Conservation (phyloP, 2,888 invertebrate species). For the Matsumyia berberina region DNA sequence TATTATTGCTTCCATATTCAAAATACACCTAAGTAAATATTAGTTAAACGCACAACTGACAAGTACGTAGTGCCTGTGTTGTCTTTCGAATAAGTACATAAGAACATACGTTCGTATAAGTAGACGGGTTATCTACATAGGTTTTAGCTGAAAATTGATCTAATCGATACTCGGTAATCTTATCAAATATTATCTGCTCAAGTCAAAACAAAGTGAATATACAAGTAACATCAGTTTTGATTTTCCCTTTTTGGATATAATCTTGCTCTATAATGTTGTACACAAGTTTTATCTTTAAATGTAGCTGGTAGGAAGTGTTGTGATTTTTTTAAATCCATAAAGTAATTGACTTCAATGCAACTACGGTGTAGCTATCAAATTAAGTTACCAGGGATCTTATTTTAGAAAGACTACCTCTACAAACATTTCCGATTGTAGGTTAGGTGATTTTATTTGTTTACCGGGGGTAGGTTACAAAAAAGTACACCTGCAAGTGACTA, state of each 20-base stretch:
- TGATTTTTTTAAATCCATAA: background rate
- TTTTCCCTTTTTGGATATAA: background rate
- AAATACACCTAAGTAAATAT: too few relatives aligned
- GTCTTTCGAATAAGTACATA: background rate
- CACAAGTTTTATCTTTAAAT: background rate
- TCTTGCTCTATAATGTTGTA: background rate
- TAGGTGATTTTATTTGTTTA: too few relatives aligned
- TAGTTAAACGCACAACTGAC: background rate
- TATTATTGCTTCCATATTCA: background rate
- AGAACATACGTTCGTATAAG: background rate
- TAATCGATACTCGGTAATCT: constrained; percentile 2
- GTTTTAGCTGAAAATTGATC: background rate
- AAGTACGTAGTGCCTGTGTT: background rate
- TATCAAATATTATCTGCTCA: background rate
- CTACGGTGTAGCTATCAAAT: too few relatives aligned
- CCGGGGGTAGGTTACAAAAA: too few relatives aligned
- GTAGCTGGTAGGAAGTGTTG: background rate
- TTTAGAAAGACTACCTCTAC: too few relatives aligned
- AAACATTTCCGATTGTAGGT: too few relatives aligned
- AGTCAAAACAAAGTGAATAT: background rate
- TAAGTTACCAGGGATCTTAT: too few relatives aligned
- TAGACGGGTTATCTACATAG: background rate
- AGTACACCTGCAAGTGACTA: too few relatives aligned
- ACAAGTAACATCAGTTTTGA: background rate
- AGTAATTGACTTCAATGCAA: background rate